phyloP scores from a whole-genome alignment of 2,113 vertebrate genomes.

The Vicugna pacos region DNA sequence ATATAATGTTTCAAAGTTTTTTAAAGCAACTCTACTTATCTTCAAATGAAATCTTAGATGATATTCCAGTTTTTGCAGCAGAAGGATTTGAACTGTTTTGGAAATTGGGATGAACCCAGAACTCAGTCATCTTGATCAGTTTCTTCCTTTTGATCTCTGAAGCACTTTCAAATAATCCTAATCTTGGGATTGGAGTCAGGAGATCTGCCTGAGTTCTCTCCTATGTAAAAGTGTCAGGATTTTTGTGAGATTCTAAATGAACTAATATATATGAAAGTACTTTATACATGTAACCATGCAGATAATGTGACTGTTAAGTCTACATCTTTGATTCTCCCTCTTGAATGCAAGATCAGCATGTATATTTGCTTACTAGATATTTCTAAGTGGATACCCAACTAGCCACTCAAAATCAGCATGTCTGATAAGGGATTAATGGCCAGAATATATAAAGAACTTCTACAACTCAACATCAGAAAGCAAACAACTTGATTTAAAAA shows the following conservation, averaged over 20 bases:
- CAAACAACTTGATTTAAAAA: constrained; percentile 29
- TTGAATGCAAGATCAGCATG: constrained; percentile 52
- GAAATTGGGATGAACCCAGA: not conserved
- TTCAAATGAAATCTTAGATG: constrained; percentile 43
- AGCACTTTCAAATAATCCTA: constrained; percentile 39
- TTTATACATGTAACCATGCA: not conserved
- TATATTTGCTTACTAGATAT: constrained; percentile 14
- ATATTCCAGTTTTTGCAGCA: constrained; percentile 52
- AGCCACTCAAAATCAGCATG: constrained; percentile 12
- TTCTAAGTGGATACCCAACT: not conserved
- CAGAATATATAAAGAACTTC: constrained; percentile 45
- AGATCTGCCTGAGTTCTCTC: constrained; percentile 20
- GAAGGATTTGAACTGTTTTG: constrained; percentile 39
- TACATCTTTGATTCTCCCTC: not conserved
- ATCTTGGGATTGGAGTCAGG: constrained; percentile 21
- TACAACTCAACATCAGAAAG: not conserved
- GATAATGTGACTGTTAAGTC: constrained; percentile 26
- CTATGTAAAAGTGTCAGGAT: constrained; percentile 34
- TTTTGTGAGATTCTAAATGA: constrained; percentile 63
- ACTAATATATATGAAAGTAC: constrained; percentile 31
- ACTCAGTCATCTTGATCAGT: not conserved
- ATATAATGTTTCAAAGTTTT: constrained; percentile 38
- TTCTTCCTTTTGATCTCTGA: constrained; percentile 11
- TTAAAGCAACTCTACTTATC: constrained; percentile 51
- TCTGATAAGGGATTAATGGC: constrained; percentile 33